A percentile compares a stretch with the other conserved stretches of the same genome.
Conservation (phyloP, 2,888 invertebrate genomes). For the Nemapogon koenigi region DNA sequence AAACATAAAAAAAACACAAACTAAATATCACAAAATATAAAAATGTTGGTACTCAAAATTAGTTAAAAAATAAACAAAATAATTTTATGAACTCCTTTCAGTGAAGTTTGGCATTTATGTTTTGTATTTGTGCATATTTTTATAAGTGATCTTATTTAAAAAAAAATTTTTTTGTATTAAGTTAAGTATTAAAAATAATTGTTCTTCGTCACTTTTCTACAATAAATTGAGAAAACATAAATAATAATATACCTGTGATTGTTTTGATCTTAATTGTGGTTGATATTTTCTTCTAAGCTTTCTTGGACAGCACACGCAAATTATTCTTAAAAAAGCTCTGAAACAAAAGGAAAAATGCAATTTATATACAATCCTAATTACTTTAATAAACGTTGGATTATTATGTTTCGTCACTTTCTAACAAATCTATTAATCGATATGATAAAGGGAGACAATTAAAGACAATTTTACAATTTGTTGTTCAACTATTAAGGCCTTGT, state of each 20-base stretch:
- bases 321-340: slow-evolving; percentile 91
- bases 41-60: too few species aligned
- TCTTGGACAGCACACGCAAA: slow-evolving; percentile 89
- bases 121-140: not conserved
- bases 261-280: slow-evolving; percentile 84
- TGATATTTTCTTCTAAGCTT: slow-evolving; percentile 82
- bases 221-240: not conserved
- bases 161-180: not conserved
- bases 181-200: too few species aligned
- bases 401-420: too few species aligned
- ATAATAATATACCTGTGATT: slow-evolving; percentile 72
- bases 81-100: not conserved
- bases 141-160: not conserved
- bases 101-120: not conserved
- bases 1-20: slow-evolving; percentile 8
- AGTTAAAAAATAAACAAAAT: not conserved
- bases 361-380: too few species aligned
- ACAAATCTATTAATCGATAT: too few species aligned
- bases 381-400: too few species aligned
- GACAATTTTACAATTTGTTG: too few species aligned
- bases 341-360: slow-evolving; percentile 49
- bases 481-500: too few species aligned
- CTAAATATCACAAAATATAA: not conserved
- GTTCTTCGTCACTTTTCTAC: not conserved
- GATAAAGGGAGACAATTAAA: too few species aligned